Base-by-base conservation (phyloP, 1,140 invertebrate genomes). In the Lethrus apterus region DNA sequence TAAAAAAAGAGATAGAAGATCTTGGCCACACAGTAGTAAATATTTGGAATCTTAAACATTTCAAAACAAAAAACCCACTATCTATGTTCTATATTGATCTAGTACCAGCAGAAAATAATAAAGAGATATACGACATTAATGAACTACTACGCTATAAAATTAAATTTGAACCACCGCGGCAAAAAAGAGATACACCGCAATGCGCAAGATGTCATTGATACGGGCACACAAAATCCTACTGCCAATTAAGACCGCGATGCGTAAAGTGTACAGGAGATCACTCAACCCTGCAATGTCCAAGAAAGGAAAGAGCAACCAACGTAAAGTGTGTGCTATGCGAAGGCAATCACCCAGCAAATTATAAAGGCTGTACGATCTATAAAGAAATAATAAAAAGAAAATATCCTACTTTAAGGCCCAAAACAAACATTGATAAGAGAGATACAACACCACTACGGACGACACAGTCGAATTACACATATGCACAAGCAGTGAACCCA, bases 1-100 rank as follows among this genome's bases (percentile, higher is more conserved):
- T 41, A n/a, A 41, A 41, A 41, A 23, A 4, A 23, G 38, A 21
- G 13, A 41, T 41, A 10, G 38, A 23, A 23, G 11, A 24, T 11
- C 3, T 17, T 11, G 18, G 38, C 8, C 38, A 41, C 38, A 3
- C 9, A 4, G 4, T 41, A 3, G 19, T 14, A 17, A 41, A 24
- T 10, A 41, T 41, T 2, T 42, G 23, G 26, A 42, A 42, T 42
- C 11, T 42, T 5, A 42, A 42, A 42, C 9, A 30, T 29, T 18
- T 8, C n/a, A 42, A 17, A 26, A 18, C 10, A 3, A 29, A 2
- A 29, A 26, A 30, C 17, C 18, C 40, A 14, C 18, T 24, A 23
- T 21, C 17, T 14, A 3, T 23, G 5, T 42, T 42, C 13, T 26
- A 7, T n/a, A 31, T 42, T 29, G 40, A 42, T 13, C 20, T 42